phyloP scores from a whole-genome alignment of 2,113 vertebrate genomes.

The Capricornis sumatraensis region DNA sequence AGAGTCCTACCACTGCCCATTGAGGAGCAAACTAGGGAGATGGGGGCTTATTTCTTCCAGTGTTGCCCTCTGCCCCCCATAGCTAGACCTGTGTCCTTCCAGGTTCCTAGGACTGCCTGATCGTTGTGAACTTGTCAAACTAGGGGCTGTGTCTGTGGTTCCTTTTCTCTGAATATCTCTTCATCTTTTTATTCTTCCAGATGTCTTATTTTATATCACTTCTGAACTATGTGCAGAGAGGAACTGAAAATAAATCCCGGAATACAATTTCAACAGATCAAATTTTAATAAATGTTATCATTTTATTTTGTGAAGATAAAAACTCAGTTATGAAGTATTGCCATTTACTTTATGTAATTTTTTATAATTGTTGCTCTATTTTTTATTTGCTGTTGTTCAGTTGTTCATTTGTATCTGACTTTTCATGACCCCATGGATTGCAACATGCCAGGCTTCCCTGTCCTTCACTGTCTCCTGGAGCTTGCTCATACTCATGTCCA shows the following conservation, averaged over 20 bases:
- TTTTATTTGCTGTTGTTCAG: background rate
- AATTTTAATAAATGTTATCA: background rate
- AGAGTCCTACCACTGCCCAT: background rate
- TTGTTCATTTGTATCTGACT: background rate
- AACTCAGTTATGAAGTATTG: background rate
- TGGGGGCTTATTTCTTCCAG: background rate
- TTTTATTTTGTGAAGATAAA: background rate
- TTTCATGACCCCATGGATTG: background rate
- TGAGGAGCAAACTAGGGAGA: rapidly evolving
- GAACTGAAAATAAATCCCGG: background rate
- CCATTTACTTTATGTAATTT: background rate
- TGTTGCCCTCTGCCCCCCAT: rapidly evolving
- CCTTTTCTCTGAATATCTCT: background rate
- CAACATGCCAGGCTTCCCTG: background rate
- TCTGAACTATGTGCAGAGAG: background rate
- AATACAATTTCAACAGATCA: background rate
- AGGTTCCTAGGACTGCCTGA: background rate
- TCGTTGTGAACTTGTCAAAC: background rate
- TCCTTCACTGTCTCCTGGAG: background rate
- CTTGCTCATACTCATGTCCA: background rate
- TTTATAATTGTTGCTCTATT: background rate
- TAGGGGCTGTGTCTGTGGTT: background rate
- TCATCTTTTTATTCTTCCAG: background rate
- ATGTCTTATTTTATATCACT: background rate
- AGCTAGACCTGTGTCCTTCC: background rate